Percentiles rank a stretch among this genome's conserved stretches.
Conservation (phyloP, 1,140 invertebrate genomes). For the Psix sp. region DNA sequence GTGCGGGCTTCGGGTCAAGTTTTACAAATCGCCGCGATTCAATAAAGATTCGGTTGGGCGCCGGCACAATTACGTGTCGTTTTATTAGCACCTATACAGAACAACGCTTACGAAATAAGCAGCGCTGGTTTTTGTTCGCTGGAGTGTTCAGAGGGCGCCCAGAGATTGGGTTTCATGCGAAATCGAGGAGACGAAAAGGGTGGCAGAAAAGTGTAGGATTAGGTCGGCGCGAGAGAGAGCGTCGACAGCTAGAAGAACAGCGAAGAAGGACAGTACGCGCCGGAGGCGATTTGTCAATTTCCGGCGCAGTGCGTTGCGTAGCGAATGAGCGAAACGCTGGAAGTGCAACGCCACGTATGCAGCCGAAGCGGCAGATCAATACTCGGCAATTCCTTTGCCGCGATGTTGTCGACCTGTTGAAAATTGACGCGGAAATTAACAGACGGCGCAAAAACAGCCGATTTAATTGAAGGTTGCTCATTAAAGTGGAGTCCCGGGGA, state of each 20-base stretch:
- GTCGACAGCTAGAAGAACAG: conserved; percentile 8
- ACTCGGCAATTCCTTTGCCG: conserved; percentile 35
- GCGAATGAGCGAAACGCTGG: conserved; percentile 32
- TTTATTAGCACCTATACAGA: conserved; percentile 24
- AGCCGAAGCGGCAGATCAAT: conserved; percentile 29
- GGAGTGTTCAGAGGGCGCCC: too few species aligned
- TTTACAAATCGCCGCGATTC: conserved; percentile 50
- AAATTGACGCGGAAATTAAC: too few species aligned
- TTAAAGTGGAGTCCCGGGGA: not conserved
- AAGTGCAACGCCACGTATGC: conserved; percentile 38
- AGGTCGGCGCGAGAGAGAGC: conserved; percentile 5
- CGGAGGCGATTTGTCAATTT: conserved; percentile 51
- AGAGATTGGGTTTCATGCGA: too few species aligned
- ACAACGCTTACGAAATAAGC: too few species aligned
- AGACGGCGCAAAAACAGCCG: too few species aligned
- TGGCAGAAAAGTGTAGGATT: too few species aligned
- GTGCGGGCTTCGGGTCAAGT: conserved; percentile 34
- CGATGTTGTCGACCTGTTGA: too few species aligned
- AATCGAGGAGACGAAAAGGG: not conserved
- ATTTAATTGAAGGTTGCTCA: not conserved
- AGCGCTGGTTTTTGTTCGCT: too few species aligned
- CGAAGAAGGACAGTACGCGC: conserved; percentile 18
- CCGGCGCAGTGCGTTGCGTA: conserved; percentile 34
- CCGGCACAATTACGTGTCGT: conserved; percentile 32
- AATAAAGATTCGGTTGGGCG: conserved; percentile 41